Evolutionary conservation across 2,888 invertebrate genomes (phyloP).

Genomic region (Troilus luridus): DNA sequence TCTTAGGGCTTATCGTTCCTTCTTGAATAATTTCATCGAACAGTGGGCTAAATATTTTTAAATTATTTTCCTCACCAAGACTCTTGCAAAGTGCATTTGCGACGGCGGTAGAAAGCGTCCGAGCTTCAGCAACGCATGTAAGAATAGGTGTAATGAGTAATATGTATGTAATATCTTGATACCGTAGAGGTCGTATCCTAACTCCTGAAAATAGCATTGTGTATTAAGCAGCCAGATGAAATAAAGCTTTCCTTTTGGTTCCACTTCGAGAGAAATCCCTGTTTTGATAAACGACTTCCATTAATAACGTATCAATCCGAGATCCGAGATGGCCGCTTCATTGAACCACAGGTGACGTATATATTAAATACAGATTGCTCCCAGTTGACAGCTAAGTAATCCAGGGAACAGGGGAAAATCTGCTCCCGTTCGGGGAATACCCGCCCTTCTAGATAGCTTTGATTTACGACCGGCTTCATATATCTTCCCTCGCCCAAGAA

Average conservation of each 20-base stretch:
- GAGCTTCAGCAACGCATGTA: too few relatives aligned
- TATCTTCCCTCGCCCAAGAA: conserved; percentile 39
- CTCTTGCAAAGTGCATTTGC: too few relatives aligned
- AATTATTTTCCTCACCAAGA: too few relatives aligned
- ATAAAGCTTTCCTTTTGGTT: neutral
- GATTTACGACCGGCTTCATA: neutral
- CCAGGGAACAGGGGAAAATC: conserved; percentile 21
- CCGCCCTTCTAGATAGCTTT: neutral
- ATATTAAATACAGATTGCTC: conserved; percentile 33
- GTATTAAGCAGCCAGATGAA: neutral
- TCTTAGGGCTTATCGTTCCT: too few relatives aligned
- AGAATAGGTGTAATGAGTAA: too few relatives aligned
- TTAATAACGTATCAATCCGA: conserved; percentile 31
- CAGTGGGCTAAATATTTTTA: too few relatives aligned
- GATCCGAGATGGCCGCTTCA: conserved; percentile 4
- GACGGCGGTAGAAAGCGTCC: too few relatives aligned
- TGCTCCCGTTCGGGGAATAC: neutral
- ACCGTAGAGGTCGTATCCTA: too few relatives aligned
- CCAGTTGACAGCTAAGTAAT: conserved; percentile 22
- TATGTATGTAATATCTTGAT: too few relatives aligned
- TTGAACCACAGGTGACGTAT: conserved; percentile 29
- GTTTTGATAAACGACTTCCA: conserved; percentile 20
- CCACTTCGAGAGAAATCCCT: neutral
- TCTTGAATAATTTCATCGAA: too few relatives aligned
- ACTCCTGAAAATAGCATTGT: neutral